Base-by-base conservation (phyloP, 2,797 vertebrate genomes). In the Decapterus maruadsi region DNA sequence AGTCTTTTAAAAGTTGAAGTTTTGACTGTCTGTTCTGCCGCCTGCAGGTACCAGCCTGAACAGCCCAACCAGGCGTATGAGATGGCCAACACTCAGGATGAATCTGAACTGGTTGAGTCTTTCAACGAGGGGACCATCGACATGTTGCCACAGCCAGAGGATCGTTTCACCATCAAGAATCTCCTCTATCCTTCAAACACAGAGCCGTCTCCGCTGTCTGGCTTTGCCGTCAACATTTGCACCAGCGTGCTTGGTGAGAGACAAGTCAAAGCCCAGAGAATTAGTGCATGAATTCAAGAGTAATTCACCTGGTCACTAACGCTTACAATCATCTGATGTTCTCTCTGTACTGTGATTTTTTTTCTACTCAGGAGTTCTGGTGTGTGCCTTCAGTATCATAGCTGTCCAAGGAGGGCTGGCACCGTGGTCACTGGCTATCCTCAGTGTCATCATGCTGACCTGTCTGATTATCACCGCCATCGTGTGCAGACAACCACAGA, bases 401-500 rank as follows among this genome's bases (percentile, higher is more conserved):
- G 94, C 96, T 1, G 95, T 96, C 46, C 91, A 96, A 0, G 93
- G 95, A 46, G 92, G 92, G 26, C 69, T 85, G 8, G 80, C 93
- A 1, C 5, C 53, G 31, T 96, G 94, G 92, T 93, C 93, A 2
- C n/a, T 97, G 67, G 29, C 55, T 1, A 12, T 95, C 65, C 91
- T 98, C 36, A 6, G 71, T 0, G 0, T 87, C 6, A 59, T 95
- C 26, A 16, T 86, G 10, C 9, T 80, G 11, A 2, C 91, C 31
- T 95, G 94, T 87, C 36, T 93, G 0, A 0, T 92, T 48, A 60
- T 96, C 88, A 96, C 93, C 0, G 34, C 94, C 14, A 10, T 98
- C 67, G 94, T 99, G 89, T 94, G 95, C 95, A 95, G 95, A 66
- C 98, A 99, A 73, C 97, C 98, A 1, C 96, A 99, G 90, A 98